Conservation (phyloP, 2,797 vertebrate species). For the Onychomys leucogaster region DNA sequence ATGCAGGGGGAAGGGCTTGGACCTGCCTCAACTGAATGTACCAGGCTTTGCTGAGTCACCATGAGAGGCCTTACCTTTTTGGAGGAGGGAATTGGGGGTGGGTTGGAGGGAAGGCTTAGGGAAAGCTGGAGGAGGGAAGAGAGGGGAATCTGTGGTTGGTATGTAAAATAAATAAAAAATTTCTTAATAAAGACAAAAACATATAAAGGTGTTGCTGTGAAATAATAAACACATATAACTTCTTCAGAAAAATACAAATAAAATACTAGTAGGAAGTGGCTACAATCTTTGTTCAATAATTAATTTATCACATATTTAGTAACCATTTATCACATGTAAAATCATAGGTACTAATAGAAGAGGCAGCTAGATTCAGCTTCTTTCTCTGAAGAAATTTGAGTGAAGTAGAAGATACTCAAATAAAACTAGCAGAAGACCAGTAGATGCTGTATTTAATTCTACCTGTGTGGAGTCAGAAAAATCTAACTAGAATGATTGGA, state of each 20-base stretch:
- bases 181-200: too few species aligned
- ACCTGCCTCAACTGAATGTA: too few species aligned
- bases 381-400: background rate
- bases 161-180: too few species aligned
- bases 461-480: background rate
- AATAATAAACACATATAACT: slow-evolving; percentile 7
- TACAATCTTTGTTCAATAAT: background rate
- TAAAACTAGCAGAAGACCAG: background rate
- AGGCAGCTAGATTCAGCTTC: background rate
- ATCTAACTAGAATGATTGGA: slow-evolving; percentile 18
- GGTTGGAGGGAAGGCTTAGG: too few species aligned
- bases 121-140: too few species aligned
- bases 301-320: background rate
- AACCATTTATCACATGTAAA: background rate
- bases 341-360: background rate
- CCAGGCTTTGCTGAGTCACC: too few species aligned
- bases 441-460: slow-evolving; percentile 15
- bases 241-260: background rate
- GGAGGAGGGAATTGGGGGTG: too few species aligned
- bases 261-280: background rate
- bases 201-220: background rate
- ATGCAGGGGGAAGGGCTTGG: too few species aligned
- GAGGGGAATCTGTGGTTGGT: too few species aligned
- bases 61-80: too few species aligned
- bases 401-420: background rate